phyloP scores from a whole-genome alignment of 2,113 vertebrate species.

The Pomatorhinus ruficollis region DNA sequence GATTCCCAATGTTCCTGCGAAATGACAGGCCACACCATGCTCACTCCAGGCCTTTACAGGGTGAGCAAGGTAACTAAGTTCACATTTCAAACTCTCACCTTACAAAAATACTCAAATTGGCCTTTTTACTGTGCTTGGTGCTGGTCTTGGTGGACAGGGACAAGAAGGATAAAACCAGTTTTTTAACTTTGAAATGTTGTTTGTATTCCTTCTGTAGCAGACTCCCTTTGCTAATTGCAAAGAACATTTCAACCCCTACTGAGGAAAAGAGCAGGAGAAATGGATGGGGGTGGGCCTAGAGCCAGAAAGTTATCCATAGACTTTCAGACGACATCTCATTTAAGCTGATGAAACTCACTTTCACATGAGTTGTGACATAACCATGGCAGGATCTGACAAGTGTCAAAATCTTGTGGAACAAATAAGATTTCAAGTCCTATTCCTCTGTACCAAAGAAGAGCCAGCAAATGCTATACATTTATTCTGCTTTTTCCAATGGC shows the following conservation, averaged over 20 bases:
- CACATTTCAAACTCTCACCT: not conserved
- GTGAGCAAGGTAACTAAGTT: not conserved
- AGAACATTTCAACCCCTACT: not conserved
- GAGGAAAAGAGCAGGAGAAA: not conserved
- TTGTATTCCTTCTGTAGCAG: not conserved
- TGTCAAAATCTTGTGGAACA: constrained; percentile 54
- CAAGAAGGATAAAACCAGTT: not conserved
- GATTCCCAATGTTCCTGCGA: not conserved
- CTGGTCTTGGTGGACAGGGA: not conserved
- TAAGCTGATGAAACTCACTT: constrained; percentile 45
- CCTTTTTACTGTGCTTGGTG: not conserved
- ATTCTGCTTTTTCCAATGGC: not conserved
- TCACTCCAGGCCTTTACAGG: not conserved
- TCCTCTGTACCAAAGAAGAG: not conserved
- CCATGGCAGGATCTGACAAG: constrained; percentile 43
- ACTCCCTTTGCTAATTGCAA: not conserved
- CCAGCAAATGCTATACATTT: constrained; percentile 29
- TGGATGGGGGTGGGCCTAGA: not conserved
- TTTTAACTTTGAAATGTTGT: not conserved
- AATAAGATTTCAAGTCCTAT: constrained; percentile 20
- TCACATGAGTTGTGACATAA: constrained; percentile 51
- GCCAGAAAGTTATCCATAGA: constrained; percentile 41
- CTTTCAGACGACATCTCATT: constrained; percentile 25
- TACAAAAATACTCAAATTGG: not conserved
- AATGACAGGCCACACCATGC: rapidly evolving